A percentile compares a stretch with the other conserved stretches of the same genome.
Conservation (phyloP, 2,888 invertebrate species). For the Eilema sororculum region DNA sequence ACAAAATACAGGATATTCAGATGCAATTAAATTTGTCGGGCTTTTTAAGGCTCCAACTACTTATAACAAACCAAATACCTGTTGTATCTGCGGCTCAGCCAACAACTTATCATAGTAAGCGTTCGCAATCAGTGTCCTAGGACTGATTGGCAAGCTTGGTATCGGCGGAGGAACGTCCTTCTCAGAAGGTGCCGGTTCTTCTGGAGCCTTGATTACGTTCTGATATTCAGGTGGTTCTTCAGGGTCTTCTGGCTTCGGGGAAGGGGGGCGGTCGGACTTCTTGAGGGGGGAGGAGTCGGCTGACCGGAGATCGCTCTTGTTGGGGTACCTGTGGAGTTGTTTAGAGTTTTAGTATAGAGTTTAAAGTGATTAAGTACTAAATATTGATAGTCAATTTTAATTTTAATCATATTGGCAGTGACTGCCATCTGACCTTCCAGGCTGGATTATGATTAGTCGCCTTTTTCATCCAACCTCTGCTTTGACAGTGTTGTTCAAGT, state of each 20-base stretch:
- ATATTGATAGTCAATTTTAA: no score
- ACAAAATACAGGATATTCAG: no score
- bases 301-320: slow-evolving; percentile 74
- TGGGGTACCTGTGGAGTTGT: slow-evolving; percentile 67
- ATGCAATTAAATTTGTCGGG: no score
- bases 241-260: slow-evolving; percentile 33
- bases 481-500: no score
- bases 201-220: slow-evolving; percentile 59
- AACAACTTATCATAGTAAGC: slow-evolving; percentile 93
- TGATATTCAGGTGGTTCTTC: slow-evolving; percentile 77
- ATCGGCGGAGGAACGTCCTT: slow-evolving; percentile 79
- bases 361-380: no score
- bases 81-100: slow-evolving; percentile 92
- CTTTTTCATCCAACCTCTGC: no score
- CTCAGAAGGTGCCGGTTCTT: slow-evolving; percentile 56
- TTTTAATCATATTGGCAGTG: no score
- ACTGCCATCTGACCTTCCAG: no score
- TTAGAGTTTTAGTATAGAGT: no score
- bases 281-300: slow-evolving; percentile 76
- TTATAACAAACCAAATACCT: slow-evolving; percentile 62
- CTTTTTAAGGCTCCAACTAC: no score
- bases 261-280: slow-evolving; percentile 48
- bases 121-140: slow-evolving; percentile 87
- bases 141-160: slow-evolving; percentile 82
- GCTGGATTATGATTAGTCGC: no score